Evolutionary conservation across 2,113 vertebrate genomes (phyloP).

Genomic region (Gasterosteus nipponicus): DNA sequence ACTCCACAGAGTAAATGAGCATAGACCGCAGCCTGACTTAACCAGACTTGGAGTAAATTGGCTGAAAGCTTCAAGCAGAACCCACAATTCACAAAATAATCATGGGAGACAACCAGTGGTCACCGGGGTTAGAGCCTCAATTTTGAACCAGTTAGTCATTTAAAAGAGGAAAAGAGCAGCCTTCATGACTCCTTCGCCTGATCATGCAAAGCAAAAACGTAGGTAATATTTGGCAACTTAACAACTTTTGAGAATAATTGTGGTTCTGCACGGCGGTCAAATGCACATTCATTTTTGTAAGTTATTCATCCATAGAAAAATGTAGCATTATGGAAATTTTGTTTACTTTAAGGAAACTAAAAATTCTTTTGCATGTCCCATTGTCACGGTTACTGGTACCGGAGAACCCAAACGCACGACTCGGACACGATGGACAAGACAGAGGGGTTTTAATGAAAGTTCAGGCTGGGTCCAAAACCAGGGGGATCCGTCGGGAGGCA

Average conservation of each 20-base stretch:
- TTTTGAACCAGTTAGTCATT: not conserved
- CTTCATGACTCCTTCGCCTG: not conserved
- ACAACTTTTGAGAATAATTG: not conserved
- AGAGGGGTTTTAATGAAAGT: no score
- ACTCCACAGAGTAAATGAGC: constrained; percentile 59
- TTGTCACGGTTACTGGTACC: not conserved
- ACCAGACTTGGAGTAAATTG: constrained; percentile 47
- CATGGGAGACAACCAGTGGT: not conserved
- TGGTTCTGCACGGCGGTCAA: not conserved
- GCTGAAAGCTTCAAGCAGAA: constrained; percentile 21
- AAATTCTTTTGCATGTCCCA: not conserved
- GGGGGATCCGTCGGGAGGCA: no score
- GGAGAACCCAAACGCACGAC: no score
- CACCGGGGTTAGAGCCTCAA: not conserved
- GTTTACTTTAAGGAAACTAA: not conserved
- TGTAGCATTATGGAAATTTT: not conserved
- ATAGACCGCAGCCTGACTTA: constrained; percentile 37
- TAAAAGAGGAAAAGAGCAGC: not conserved
- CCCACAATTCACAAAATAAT: constrained; percentile 21
- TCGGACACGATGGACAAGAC: no score
- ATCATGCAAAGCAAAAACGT: not conserved
- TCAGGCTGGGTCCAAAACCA: no score
- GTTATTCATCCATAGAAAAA: not conserved
- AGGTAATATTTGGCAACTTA: not conserved
- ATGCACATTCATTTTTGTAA: not conserved